A percentile compares a stretch with the other conserved stretches of the same genome.
Conservation (phyloP, 1,140 invertebrate species). For the Heliconius himera region DNA sequence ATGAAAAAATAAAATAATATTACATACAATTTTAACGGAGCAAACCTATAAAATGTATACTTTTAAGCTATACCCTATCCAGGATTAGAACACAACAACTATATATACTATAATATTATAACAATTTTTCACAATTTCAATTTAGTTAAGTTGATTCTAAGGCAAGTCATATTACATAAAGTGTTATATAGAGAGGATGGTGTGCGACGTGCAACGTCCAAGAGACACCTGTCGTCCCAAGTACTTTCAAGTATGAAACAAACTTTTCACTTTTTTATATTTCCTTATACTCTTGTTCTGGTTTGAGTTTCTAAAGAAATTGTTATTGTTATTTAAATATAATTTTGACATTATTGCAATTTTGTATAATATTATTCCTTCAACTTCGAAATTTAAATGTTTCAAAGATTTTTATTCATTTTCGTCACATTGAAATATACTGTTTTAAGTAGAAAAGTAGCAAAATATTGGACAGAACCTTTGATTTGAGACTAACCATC, state of each 20-base stretch:
- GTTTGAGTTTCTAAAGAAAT: neutral
- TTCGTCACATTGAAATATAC: too few relatives aligned
- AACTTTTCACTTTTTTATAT: slow-evolving; percentile 24
- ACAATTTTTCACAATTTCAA: neutral
- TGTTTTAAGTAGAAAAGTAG: too few relatives aligned
- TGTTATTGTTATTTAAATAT: neutral
- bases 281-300: neutral
- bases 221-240: slow-evolving; percentile 30
- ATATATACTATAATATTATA: neutral
- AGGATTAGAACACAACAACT: neutral
- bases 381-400: too few relatives aligned
- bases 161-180: slow-evolving; percentile 7
- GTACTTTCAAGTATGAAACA: slow-evolving; percentile 33
- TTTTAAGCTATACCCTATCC: neutral
- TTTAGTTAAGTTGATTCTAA: neutral
- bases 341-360: neutral
- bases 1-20: too few relatives aligned
- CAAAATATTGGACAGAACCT: too few relatives aligned
- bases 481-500: too few relatives aligned
- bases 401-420: too few relatives aligned
- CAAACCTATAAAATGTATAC: neutral
- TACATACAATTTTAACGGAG: too few relatives aligned
- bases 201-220: slow-evolving; percentile 13
- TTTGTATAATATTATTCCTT: too few relatives aligned
- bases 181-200: slow-evolving; percentile 12